Evolutionary conservation across 2,113 vertebrate genomes (phyloP).

Genomic region (Galeopterus variegatus): DNA sequence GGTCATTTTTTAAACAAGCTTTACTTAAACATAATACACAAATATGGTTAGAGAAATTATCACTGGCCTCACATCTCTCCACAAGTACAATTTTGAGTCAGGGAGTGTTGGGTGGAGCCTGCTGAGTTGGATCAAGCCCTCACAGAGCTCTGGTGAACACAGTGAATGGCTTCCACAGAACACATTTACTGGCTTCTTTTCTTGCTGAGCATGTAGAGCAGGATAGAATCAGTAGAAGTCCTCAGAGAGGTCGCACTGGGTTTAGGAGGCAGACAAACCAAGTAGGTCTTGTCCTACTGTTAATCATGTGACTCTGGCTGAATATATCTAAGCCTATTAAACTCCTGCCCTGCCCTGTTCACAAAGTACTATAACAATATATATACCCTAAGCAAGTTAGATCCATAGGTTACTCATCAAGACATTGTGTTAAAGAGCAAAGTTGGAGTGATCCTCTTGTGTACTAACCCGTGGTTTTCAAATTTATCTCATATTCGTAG

Average conservation of each 20-base stretch:
- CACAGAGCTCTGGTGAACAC: not conserved
- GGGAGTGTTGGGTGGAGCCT: not conserved
- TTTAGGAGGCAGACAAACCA: not conserved
- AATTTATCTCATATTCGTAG: not conserved
- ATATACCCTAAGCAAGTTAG: not conserved
- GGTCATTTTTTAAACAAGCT: not conserved
- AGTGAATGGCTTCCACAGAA: not conserved
- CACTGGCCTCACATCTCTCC: not conserved
- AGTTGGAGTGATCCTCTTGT: not conserved
- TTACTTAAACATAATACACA: not conserved
- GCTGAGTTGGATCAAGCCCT: not conserved
- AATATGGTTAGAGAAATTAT: not conserved
- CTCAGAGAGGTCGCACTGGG: not conserved
- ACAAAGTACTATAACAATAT: not conserved
- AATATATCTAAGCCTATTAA: not conserved
- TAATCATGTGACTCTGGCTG: not conserved
- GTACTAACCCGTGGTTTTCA: not conserved
- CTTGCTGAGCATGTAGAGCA: not conserved
- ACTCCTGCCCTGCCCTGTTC: not conserved
- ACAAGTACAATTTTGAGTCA: not conserved
- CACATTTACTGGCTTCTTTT: not conserved
- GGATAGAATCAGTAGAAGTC: not conserved
- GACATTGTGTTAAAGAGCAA: not conserved
- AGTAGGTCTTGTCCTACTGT: not conserved
- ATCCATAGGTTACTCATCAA: not conserved